Evolutionary conservation across 2,113 vertebrate species (phyloP), one percentile per base, ranked within the genome.

Genomic region (Numenius arquata): DNA sequence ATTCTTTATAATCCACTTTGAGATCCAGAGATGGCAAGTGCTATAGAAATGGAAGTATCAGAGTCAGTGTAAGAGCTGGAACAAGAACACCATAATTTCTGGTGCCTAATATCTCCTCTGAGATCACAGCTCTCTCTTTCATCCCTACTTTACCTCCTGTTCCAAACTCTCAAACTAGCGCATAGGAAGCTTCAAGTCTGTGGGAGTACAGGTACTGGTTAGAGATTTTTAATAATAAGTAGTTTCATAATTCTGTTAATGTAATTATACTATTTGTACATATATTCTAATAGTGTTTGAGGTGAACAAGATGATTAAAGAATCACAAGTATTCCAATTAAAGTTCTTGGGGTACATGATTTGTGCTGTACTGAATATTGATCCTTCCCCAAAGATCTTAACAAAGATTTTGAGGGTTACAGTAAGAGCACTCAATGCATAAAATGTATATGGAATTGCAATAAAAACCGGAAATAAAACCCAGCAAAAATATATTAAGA

Each of bases 1-100:
- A 97, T 97, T 97, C 97, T 97, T 97, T 96, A 97, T 97, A 97
- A 97, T 97, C 95, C 97, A 97, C 85, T 97, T 96, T 97, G 96
- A 97, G 96, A 97, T 97, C 96, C 97, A 96, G 93, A 97, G 96
- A 97, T 97, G 97, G 97, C 94, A 97, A 97, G 95, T 91, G 96
- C 97, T 97, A 97, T 63, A 94, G 96, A 97, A 96, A 96, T 97
- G 96, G 93, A 97, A 97, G 94, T 96, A 97, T 96, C 93, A 97
- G 76, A 94, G 93, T 96, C 91, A 97, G 96, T 96, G 90, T 53
- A 97, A 96, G 94, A 97, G 89, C 94, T 95, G 84, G 86, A 90
- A 94, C 59, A 97, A 89, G 87, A 96, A 95, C 92, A 93, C 88
- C 96, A 93, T 81, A 29, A 90, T 66, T 96, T 96, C 95, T 97